Evolutionary conservation across 2,113 vertebrate genomes (phyloP), one percentile per base, ranked within the genome.

Genomic region (Tretioscincus oriximinensis): DNA sequence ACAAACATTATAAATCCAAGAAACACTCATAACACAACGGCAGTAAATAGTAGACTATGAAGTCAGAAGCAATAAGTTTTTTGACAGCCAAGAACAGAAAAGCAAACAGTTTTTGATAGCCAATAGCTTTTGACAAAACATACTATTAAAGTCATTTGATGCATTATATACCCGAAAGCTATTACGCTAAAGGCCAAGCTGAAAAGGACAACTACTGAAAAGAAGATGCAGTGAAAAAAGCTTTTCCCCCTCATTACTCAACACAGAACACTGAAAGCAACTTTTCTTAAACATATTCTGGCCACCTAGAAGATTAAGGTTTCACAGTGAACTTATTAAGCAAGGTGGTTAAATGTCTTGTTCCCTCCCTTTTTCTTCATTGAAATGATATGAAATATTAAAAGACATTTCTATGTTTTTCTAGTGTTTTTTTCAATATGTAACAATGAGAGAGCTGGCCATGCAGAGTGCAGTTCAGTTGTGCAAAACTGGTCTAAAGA

Each of bases 121-220:
- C 54, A 75, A 61, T 61, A 31, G 73, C 73, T 76, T 76, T 76
- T 41, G 29, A 41, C 54, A 76, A 76, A 76, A 76, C 58, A 63
- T 22, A 26, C 58, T 63, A 35, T 63, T 76, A 76, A 63, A 76
- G 73, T 76, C 58, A 63, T 45, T 76, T 41, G 73, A 74, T 74
- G 73, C 73, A 76, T 76, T 76, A 76, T 45, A 26, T 22, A 41
- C 54, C 73, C 41, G 58, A 63, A 11, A 63, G 58, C 10, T 24
- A 24, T n/a, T 24, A 61, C 29, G 26, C 22, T 63, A 60, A 20
- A 6, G 10, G 24, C 58, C 49, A 41, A 63, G 29, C 8, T 74
- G 18, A 60, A 60, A 35, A 11, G 28, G 51, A 58, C 26, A 73
- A 58, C 54, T 35, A 24, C 29, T 35, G 11, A 75, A n/a, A 11